Percentiles rank a stretch among this genome's conserved stretches.
phyloP scores from a whole-genome alignment of 2,888 invertebrate species.

The Mayetiola destructor region DNA sequence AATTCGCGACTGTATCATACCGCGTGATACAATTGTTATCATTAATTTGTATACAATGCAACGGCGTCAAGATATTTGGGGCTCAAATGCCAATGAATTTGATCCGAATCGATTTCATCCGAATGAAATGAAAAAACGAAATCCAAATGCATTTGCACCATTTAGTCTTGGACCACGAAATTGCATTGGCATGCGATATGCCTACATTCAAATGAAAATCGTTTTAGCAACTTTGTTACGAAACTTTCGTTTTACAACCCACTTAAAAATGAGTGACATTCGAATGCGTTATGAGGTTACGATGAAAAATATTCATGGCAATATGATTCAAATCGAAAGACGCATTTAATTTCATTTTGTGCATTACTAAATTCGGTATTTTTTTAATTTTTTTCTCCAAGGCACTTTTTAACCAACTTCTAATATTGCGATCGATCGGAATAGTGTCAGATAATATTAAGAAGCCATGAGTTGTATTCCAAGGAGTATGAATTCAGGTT shows the following conservation, averaged over 20 bases:
- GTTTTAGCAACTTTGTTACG: conserved; percentile 19
- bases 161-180: conserved; percentile 35
- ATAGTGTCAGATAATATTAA: no score
- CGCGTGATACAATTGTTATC: conserved; percentile 38
- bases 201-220: conserved; percentile 1
- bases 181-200: conserved; percentile 32
- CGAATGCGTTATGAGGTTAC: conserved; percentile 22
- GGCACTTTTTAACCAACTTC: no score
- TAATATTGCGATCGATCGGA: no score
- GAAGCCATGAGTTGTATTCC: no score
- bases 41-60: conserved; percentile 45
- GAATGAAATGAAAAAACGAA: conserved; percentile 31
- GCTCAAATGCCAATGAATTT: conserved; percentile 44
- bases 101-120: conserved; percentile 45
- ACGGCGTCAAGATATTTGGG: conserved; percentile 42
- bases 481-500: no score
- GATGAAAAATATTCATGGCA: conserved; percentile 18
- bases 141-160: conserved; percentile 31
- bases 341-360: no score
- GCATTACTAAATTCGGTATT: no score
- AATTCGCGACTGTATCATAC: conserved; percentile 23
- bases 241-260: conserved; percentile 22
- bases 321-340: conserved; percentile 14
- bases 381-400: no score
- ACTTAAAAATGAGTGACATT: conserved; percentile 21